Conservation (phyloP, 2,888 invertebrate genomes). For the Dasypolia templi region DNA sequence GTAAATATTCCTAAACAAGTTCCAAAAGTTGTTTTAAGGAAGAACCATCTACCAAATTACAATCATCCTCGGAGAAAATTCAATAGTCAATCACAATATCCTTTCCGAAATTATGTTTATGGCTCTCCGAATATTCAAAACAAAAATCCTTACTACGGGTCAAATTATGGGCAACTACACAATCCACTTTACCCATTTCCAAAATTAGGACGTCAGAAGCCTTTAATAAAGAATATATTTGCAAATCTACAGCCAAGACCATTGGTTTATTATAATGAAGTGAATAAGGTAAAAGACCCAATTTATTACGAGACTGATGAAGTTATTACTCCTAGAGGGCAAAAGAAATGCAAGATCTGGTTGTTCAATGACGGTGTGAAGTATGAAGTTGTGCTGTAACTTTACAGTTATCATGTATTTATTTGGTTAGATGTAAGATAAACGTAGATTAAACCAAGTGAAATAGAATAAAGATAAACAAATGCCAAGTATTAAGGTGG, state of each 20-base stretch:
- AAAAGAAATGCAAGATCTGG: slow-evolving; percentile 81
- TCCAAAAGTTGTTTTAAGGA: slow-evolving; percentile 32
- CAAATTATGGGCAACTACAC: slow-evolving; percentile 13
- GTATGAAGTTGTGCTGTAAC: slow-evolving; percentile 79
- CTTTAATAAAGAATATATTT: slow-evolving; percentile 50
- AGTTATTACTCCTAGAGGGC: slow-evolving; percentile 68
- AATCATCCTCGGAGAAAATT: slow-evolving; percentile 38
- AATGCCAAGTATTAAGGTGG: neutral
- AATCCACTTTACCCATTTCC: slow-evolving; percentile 42
- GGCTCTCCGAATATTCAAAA: slow-evolving; percentile 15
- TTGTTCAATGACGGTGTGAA: slow-evolving; percentile 80
- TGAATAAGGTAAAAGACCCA: slow-evolving; percentile 52
- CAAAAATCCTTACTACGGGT: slow-evolving; percentile 7
- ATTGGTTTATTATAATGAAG: slow-evolving; percentile 43
- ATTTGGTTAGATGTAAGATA: slow-evolving; percentile 15
- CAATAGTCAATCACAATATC: slow-evolving; percentile 38
- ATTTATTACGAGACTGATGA: slow-evolving; percentile 75
- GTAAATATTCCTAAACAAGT: slow-evolving; percentile 24
- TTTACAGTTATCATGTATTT: slow-evolving; percentile 3
- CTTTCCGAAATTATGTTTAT: slow-evolving; percentile 32
- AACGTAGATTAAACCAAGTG: slow-evolving; percentile 12
- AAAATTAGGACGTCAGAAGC: slow-evolving; percentile 50
- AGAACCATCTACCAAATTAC: slow-evolving; percentile 37
- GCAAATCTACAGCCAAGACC: slow-evolving; percentile 53
- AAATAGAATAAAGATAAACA: slow-evolving; percentile 1